Base-by-base conservation (phyloP, 2,888 invertebrate genomes). In the Cosmia pyralina region DNA sequence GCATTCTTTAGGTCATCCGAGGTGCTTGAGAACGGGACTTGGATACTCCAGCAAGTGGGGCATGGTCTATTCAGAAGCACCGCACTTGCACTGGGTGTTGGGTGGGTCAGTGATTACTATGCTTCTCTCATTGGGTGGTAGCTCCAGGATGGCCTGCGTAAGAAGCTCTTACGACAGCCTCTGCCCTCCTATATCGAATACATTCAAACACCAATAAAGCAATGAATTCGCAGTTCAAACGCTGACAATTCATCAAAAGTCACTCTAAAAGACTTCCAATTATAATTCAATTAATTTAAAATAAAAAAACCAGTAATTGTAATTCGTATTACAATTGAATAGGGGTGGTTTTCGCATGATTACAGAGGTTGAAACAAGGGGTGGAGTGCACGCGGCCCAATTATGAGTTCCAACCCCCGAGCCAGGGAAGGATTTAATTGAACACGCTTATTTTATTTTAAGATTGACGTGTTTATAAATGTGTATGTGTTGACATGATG, bases 401-500 rank as follows among this genome's bases (percentile, higher is more conserved):
- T 94, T 94, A 94, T 73, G 75, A 85, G 75, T 79, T 78, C 69
- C 81, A 83, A 83, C 84, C 91, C 94, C 92, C 90, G 89, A 87
- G 90, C 87, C 88, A 87, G 90, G 90, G 88, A 90, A 85, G 90
- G 90, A 90, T 93, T 93, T 94, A 95, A 95, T 94, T 95, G 94
- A 94, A 92, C 92, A 92, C 93, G 94, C 90, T 93, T 93, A 93
- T 94, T 94, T 94, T 94, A 92, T 91, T 93, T 91, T 90, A 90
- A 91, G 93, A 93, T 94, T 93, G 95, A 94, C 93, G 92, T 92
- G 84, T 87, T 84, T 85, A 71, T 79, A 68, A 75, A 76, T 77
- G 62, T 70, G 52, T 62, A 38, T 69, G 79, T 75, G 66, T 70
- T 75, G 70, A 75, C 41, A 19, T 60, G 66, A 19, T 70, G 58